These are phyloP conservation scores for Siniperca undulata DNA, from an alignment of 2,797 vertebrate genomes.

Conservation along the genomic window DNA sequence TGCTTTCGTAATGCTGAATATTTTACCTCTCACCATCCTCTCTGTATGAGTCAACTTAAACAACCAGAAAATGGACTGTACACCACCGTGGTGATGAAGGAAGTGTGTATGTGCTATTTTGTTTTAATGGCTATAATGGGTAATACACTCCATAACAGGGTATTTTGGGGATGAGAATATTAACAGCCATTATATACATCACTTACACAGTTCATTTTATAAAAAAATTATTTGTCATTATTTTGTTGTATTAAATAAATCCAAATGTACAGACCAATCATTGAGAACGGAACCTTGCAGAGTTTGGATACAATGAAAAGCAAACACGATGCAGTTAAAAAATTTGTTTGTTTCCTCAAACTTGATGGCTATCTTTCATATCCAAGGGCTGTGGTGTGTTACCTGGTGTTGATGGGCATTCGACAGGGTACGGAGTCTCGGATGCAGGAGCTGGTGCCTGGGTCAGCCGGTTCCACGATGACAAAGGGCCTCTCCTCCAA, in stretches of 20 bases:
- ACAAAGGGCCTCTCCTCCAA: constrained; percentile 95
- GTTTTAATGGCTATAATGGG: neutral
- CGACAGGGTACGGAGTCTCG: constrained; percentile 94
- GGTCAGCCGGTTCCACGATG: constrained; percentile 93
- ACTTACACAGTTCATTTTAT: neutral
- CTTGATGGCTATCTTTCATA: neutral
- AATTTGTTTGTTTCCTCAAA: neutral
- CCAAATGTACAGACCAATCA: neutral
- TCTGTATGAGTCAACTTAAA: neutral
- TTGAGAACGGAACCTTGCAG: neutral
- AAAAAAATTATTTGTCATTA: no score
- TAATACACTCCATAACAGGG: no score
- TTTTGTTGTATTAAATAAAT: neutral
- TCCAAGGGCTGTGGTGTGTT: neutral
- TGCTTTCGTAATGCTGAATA: neutral
- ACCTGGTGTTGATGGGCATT: constrained; percentile 90
- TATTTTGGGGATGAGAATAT: neutral
- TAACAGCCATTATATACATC: neutral
- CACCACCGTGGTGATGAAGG: neutral
- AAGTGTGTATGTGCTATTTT: constrained; percentile 7
- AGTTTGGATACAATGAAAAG: no score
- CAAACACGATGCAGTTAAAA: no score
- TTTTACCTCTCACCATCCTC: neutral
- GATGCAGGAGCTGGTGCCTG: constrained; percentile 94
- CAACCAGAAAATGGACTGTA: neutral